Conservation (phyloP, 2,797 vertebrate species). For the Corythornis leucogaster region DNA sequence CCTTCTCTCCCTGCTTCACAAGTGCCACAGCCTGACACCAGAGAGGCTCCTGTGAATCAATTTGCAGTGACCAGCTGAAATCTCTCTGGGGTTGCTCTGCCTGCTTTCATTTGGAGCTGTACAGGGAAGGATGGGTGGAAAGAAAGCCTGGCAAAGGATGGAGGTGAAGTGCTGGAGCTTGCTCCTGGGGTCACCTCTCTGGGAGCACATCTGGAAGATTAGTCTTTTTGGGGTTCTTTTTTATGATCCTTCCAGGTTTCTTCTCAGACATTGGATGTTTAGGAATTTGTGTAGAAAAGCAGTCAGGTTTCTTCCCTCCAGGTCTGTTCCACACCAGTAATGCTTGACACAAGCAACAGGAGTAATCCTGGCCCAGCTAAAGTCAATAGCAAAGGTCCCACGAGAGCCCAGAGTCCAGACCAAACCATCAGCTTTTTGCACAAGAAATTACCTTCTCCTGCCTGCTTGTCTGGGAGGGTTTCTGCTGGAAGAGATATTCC, state of each 20-base stretch:
- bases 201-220: background rate
- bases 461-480: background rate
- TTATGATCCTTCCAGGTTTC: background rate
- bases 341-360: background rate
- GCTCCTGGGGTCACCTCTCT: too few species aligned
- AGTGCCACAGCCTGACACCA: slow-evolving; percentile 55
- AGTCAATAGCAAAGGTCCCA: background rate
- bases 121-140: background rate
- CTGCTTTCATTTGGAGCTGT: slow-evolving; percentile 10
- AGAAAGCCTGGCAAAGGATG: background rate
- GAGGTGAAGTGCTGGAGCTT: background rate
- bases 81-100: background rate
- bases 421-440: background rate
- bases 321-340: background rate
- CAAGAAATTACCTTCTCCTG: background rate
- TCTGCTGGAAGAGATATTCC: background rate
- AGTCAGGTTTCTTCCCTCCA: background rate
- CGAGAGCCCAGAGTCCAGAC: background rate
- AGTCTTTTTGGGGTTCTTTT: background rate
- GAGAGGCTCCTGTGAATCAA: slow-evolving; percentile 52
- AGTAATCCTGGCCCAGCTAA: background rate
- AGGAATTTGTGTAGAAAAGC: background rate
- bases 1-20: slow-evolving; percentile 23
- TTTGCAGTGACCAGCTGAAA: slow-evolving; percentile 62
- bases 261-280: background rate